phyloP scores from a whole-genome alignment of 2,797 vertebrate species.

The Oryzias dopingdopingensis region DNA sequence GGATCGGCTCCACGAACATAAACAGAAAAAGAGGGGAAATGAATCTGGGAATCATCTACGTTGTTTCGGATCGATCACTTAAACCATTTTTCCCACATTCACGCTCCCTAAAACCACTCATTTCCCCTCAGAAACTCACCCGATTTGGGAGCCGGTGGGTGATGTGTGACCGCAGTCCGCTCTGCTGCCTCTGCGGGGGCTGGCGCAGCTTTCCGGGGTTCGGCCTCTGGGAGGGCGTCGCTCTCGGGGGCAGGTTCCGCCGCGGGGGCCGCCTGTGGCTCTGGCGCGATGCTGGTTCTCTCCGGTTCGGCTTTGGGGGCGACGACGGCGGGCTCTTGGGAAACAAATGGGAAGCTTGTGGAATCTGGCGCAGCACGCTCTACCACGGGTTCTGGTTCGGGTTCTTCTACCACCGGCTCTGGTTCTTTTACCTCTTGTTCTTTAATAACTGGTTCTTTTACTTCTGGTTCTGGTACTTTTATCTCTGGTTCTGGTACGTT shows the following conservation, averaged over 20 bases:
- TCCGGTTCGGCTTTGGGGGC: slow-evolving; percentile 59
- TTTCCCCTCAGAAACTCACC: slow-evolving; percentile 58
- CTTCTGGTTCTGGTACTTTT: slow-evolving; percentile 17
- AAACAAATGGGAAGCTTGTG: slow-evolving; percentile 18
- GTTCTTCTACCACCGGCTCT: not conserved
- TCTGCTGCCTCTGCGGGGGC: slow-evolving; percentile 59
- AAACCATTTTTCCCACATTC: too few species aligned
- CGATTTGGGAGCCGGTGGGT: slow-evolving; percentile 62
- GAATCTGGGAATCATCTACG: too few species aligned
- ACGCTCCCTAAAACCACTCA: too few species aligned
- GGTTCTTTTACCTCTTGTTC: slow-evolving; percentile 19
- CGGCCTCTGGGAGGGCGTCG: slow-evolving; percentile 61
- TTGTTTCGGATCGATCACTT: too few species aligned
- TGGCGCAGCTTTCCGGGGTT: slow-evolving; percentile 54
- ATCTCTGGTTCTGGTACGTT: too few species aligned
- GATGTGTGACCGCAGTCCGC: slow-evolving; percentile 53
- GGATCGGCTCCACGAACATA: too few species aligned
- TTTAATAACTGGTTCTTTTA: not conserved
- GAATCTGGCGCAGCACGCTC: slow-evolving; percentile 46
- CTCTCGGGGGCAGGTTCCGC: slow-evolving; percentile 44
- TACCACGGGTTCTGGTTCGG: slow-evolving; percentile 8
- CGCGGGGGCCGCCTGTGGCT: slow-evolving; percentile 29
- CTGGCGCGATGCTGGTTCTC: slow-evolving; percentile 16
- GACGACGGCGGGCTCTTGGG: slow-evolving; percentile 12
- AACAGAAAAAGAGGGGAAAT: too few species aligned